Evolutionary conservation across 2,113 vertebrate genomes (phyloP).

Genomic region (Silurus glanis): DNA sequence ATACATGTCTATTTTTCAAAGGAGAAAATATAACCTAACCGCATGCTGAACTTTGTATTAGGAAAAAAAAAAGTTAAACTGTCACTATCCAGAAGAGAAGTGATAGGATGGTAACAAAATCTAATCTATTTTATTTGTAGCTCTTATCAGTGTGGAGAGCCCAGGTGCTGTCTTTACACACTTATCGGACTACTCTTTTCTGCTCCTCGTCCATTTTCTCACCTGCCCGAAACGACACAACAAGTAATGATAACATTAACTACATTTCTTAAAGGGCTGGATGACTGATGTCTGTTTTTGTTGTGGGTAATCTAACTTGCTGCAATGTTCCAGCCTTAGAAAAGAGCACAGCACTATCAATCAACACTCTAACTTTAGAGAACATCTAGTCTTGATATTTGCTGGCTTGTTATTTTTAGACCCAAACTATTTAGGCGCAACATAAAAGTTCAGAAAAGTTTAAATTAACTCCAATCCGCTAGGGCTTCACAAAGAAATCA

Average conservation of each 20-base stretch:
- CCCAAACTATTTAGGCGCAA: too few relatives aligned
- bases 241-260: not conserved
- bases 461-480: not conserved
- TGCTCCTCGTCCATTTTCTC: not conserved
- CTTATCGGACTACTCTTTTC: not conserved
- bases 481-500: not conserved
- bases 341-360: not conserved
- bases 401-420: not conserved
- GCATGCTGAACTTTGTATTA: not conserved
- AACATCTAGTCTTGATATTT: not conserved
- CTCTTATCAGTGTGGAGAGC: not conserved
- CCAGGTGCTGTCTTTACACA: not conserved
- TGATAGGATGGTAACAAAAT: not conserved
- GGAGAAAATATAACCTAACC: not conserved
- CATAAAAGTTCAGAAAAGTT: not conserved
- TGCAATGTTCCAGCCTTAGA: not conserved
- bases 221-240: not conserved
- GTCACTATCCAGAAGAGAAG: not conserved
- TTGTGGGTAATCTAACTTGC: not conserved
- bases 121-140: not conserved
- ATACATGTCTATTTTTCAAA: not conserved
- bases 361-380: not conserved
- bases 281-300: not conserved
- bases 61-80: not conserved
- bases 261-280: not conserved